Conservation (phyloP, 2,797 vertebrate genomes). For the Pangasius krempfi region DNA sequence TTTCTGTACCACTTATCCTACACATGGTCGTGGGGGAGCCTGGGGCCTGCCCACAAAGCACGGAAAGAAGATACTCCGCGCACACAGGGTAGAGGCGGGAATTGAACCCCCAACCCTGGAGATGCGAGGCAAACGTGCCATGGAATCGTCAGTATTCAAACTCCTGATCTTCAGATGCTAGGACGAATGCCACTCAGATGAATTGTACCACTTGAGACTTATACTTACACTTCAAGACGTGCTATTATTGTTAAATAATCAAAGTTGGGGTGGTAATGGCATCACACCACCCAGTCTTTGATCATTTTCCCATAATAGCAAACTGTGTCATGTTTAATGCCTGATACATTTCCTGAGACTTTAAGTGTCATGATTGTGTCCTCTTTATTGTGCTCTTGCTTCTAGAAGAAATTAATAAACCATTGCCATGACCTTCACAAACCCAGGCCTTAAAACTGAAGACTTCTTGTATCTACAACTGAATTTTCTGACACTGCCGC, state of each 20-base stretch:
- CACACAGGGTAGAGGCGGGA: no score
- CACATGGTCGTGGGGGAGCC: no score
- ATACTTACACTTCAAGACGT: neutral
- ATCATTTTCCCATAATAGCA: neutral
- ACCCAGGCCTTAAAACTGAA: neutral
- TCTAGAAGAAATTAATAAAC: neutral
- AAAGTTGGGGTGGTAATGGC: neutral
- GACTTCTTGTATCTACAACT: neutral
- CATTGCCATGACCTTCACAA: conserved; percentile 5
- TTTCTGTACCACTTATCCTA: no score
- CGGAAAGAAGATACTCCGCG: no score
- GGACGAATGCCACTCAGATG: neutral
- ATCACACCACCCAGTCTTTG: neutral
- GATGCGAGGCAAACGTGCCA: no score
- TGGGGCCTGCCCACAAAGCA: no score
- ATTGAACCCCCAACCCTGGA: no score
- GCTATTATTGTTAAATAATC: neutral
- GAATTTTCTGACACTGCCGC: neutral
- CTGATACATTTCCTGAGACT: neutral
- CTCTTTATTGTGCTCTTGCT: neutral
- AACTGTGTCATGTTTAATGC: neutral
- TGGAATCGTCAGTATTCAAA: neutral
- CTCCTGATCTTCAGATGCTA: neutral
- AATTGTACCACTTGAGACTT: neutral
- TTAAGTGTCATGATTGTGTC: neutral